phyloP scores from a whole-genome alignment of 2,113 vertebrate genomes.

The Strix uralensis region DNA sequence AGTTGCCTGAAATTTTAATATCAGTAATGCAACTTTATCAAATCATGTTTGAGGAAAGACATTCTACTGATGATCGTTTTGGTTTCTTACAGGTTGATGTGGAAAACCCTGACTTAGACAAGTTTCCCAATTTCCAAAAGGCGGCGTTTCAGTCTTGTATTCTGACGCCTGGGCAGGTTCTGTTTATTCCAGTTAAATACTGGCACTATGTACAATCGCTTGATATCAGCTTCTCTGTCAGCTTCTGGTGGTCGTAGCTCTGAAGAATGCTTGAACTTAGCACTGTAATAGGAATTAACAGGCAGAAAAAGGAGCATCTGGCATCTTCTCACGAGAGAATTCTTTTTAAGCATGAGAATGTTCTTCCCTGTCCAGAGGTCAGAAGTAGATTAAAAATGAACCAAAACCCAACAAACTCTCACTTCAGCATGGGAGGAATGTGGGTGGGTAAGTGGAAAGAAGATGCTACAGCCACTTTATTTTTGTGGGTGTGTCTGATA shows the following conservation, averaged over 20 bases:
- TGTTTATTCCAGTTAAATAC: conserved; percentile 88
- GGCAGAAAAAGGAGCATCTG: neutral
- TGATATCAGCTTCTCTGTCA: conserved; percentile 93
- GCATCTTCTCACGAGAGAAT: neutral
- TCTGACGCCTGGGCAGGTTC: conserved; percentile 86
- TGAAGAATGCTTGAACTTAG: neutral
- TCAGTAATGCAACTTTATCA: neutral
- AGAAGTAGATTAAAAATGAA: neutral
- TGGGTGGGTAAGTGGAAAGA: neutral
- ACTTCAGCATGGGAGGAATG: neutral
- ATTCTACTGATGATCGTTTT: neutral
- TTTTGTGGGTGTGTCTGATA: neutral
- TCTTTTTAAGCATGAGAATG: neutral
- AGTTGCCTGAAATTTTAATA: neutral
- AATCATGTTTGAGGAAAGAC: neutral
- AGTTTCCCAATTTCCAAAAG: conserved; percentile 85
- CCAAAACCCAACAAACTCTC: neutral
- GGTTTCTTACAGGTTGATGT: conserved; percentile 83
- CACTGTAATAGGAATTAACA: neutral
- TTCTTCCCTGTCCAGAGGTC: neutral
- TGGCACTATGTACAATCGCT: conserved; percentile 94
- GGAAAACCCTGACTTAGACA: conserved; percentile 83
- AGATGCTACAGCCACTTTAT: neutral
- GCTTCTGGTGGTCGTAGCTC: conserved; percentile 96
- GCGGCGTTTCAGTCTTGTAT: conserved; percentile 85